Percentiles rank a stretch among this genome's conserved stretches.
Conservation (phyloP, 2,113 vertebrate species). For the Mirza zaza region DNA sequence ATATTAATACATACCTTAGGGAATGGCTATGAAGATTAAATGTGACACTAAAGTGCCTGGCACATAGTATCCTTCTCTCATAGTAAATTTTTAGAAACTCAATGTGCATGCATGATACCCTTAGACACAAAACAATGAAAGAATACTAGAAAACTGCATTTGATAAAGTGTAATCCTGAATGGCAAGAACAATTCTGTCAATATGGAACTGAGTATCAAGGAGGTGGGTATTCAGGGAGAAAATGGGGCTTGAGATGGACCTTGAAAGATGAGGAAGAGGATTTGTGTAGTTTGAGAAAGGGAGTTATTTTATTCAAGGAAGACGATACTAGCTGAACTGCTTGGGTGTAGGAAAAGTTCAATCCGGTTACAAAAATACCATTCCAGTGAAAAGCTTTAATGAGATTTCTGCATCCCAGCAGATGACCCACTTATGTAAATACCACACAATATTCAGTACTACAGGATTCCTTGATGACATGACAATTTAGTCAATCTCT, state of each 20-base stretch:
- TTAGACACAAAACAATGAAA: neutral
- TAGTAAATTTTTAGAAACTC: neutral
- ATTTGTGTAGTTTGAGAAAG: conserved; percentile 29
- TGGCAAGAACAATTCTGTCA: conserved; percentile 3
- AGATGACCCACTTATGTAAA: conserved; percentile 71
- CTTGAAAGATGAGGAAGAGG: neutral
- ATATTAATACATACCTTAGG: neutral
- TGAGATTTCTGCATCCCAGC: conserved; percentile 60
- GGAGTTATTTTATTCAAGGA: conserved; percentile 55
- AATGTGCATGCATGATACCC: neutral
- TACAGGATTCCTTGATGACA: conserved; percentile 63
- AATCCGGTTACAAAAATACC: conserved; percentile 65
- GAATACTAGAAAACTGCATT: neutral
- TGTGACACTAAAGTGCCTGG: neutral
- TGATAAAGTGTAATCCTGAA: neutral
- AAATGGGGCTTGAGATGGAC: neutral
- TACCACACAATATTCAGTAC: conserved; percentile 45
- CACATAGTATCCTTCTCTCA: neutral
- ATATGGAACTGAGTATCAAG: neutral
- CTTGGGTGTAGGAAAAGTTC: conserved; percentile 50
- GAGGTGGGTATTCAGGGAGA: neutral
- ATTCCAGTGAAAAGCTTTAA: conserved; percentile 68
- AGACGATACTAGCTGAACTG: neutral
- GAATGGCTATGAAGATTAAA: neutral
- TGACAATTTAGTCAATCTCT: conserved; percentile 54